Percentiles rank a stretch among this genome's conserved stretches.
Conservation (phyloP, 2,113 vertebrate genomes). For the Cephalopterus ornatus region DNA sequence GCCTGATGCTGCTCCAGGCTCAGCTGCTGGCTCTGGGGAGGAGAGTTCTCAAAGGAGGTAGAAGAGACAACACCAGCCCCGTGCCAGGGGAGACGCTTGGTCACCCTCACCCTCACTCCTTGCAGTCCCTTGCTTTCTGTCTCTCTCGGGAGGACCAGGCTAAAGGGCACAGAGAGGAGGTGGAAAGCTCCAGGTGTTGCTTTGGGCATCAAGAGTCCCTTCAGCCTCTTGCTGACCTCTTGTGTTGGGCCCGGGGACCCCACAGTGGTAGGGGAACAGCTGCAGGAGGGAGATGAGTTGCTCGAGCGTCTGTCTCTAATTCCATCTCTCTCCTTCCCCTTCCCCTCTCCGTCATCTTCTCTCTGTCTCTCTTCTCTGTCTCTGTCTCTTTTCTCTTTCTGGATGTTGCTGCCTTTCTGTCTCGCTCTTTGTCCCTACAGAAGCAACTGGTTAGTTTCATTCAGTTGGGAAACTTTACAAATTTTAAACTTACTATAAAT, state of each 20-base stretch:
- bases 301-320: conserved; percentile 63
- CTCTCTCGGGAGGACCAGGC: neutral
- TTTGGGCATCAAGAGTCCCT: neutral
- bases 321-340: conserved; percentile 71
- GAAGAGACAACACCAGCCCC: neutral
- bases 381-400: conserved; percentile 60
- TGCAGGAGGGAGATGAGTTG: conserved; percentile 49
- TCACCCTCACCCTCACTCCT: conserved; percentile 5
- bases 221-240: neutral
- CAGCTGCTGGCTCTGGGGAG: neutral
- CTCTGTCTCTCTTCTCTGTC: conserved; percentile 66
- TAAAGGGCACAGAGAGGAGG: neutral
- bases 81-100: neutral
- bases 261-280: conserved; percentile 34
- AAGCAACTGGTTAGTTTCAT: conserved; percentile 81
- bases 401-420: conserved; percentile 47
- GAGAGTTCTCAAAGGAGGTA: conserved; percentile 4
- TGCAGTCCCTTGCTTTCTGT: neutral
- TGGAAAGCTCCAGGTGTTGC: neutral
- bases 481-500: conserved; percentile 41
- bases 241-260: neutral
- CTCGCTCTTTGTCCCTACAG: conserved; percentile 64
- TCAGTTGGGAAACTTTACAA: conserved; percentile 42
- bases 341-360: conserved; percentile 66
- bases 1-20: neutral